Percentiles rank a stretch among this genome's conserved stretches.
phyloP scores from a whole-genome alignment of 2,797 vertebrate genomes.

The Chiloscyllium punctatum region DNA sequence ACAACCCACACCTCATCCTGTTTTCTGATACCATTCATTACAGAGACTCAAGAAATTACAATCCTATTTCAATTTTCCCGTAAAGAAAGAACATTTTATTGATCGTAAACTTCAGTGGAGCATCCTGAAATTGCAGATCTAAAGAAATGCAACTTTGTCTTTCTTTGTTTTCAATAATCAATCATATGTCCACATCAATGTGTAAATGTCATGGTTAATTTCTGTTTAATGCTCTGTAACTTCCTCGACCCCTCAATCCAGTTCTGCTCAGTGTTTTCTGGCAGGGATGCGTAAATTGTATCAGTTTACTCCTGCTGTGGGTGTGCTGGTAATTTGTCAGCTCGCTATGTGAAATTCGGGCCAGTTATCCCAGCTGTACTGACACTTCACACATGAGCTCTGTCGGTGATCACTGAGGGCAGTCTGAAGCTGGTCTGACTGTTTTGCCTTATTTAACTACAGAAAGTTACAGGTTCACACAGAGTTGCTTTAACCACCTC shows the following conservation, averaged over 20 bases:
- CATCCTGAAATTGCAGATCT: background rate
- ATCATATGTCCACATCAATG: too few relatives aligned
- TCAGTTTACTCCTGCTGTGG: background rate
- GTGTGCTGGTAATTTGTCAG: too few relatives aligned
- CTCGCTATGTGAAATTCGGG: too few relatives aligned
- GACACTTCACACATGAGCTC: background rate
- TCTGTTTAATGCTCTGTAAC: background rate
- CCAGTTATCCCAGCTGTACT: too few relatives aligned
- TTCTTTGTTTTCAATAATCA: background rate
- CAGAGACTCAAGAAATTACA: too few relatives aligned
- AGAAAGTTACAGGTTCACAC: too few relatives aligned
- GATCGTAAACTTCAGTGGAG: background rate
- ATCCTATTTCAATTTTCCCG: background rate
- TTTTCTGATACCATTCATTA: too few relatives aligned
- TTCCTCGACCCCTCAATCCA: background rate
- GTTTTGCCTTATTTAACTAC: too few relatives aligned
- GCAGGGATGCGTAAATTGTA: background rate
- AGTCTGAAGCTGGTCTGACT: too few relatives aligned
- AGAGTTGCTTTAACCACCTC: too few relatives aligned
- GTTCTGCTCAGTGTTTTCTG: background rate
- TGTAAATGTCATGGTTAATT: background rate
- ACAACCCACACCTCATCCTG: too few relatives aligned
- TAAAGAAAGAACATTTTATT: background rate
- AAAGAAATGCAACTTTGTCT: too few relatives aligned
- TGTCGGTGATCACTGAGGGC: background rate